Evolutionary conservation across 2,797 vertebrate species (phyloP).

Genomic region (Scolopax rusticola): DNA sequence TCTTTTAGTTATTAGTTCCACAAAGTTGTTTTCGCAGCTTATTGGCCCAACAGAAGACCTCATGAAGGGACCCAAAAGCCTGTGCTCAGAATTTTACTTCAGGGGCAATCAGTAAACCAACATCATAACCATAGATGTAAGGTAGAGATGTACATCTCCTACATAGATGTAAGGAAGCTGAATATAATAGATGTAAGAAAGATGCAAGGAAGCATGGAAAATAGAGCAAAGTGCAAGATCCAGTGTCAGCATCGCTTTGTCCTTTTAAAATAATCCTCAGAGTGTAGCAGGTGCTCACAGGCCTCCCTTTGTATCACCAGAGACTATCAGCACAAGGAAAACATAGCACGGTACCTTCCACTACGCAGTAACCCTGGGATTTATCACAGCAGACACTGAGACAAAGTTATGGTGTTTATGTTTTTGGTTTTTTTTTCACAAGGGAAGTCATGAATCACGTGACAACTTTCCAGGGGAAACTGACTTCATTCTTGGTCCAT

Average conservation of each 20-base stretch:
- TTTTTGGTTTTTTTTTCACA: neutral
- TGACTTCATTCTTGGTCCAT: neutral
- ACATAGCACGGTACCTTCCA: neutral
- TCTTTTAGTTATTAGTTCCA: neutral
- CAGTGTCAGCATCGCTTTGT: neutral
- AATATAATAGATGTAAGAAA: neutral
- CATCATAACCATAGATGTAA: neutral
- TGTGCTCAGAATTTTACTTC: neutral
- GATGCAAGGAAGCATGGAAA: neutral
- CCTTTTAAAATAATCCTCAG: neutral
- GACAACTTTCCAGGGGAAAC: neutral
- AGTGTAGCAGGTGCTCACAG: neutral
- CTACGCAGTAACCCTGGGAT: fast-evolving
- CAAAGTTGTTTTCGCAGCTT: neutral
- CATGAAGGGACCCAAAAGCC: neutral
- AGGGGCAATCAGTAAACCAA: neutral
- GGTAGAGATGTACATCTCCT: neutral
- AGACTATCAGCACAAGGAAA: neutral
- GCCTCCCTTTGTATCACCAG: neutral
- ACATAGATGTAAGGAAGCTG: neutral
- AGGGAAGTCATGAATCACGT: neutral
- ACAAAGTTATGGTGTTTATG: neutral
- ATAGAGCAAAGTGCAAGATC: fast-evolving
- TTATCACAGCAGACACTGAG: neutral
- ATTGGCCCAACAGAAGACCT: neutral